Conservation (phyloP, 2,113 vertebrate genomes). For the Dromiciops gliroides region DNA sequence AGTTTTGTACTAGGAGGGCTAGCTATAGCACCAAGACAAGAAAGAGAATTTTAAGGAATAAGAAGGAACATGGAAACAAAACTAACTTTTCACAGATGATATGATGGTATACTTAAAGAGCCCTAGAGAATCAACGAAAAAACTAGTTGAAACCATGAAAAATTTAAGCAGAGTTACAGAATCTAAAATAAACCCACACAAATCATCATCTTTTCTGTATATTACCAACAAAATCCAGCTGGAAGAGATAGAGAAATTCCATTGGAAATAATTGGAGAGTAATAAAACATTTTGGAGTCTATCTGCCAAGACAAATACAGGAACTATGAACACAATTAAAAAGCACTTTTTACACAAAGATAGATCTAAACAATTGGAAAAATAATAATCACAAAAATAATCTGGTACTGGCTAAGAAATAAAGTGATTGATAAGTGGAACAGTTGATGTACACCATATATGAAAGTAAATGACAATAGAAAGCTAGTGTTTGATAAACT, state of each 20-base stretch:
- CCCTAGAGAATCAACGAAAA: not conserved
- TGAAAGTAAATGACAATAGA: not conserved
- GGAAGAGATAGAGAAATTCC: not conserved
- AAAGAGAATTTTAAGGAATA: not conserved
- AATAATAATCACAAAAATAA: not conserved
- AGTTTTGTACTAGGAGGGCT: not conserved
- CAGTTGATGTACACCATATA: not conserved
- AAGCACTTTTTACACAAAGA: not conserved
- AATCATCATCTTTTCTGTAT: not conserved
- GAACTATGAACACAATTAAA: not conserved
- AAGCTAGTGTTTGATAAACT: not conserved
- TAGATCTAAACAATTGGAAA: not conserved
- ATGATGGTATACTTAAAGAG: not conserved
- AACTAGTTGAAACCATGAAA: not conserved
- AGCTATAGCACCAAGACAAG: not conserved
- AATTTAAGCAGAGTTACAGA: not conserved
- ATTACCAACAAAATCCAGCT: not conserved
- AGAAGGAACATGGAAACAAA: not conserved
- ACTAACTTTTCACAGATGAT: not conserved
- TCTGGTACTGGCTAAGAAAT: not conserved
- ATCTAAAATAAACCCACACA: not conserved
- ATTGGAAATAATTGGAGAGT: not conserved
- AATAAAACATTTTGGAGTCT: too few species aligned
- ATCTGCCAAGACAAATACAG: not conserved
- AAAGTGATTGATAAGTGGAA: not conserved